Conservation (phyloP, 2,888 invertebrate species). For the Abscondita cerata region DNA sequence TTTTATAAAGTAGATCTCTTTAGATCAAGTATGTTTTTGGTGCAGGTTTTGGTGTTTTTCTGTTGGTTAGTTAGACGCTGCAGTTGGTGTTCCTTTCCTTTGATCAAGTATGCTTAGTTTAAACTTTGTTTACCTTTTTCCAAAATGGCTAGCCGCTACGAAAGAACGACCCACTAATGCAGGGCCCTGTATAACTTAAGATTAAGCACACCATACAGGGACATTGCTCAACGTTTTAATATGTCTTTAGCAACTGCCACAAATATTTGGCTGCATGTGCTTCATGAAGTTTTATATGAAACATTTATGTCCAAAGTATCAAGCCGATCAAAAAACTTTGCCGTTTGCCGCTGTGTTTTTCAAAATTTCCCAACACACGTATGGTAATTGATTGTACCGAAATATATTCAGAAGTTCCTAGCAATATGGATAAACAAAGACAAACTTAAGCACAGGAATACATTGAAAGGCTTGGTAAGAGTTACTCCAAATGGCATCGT, state of each 20-base stretch:
- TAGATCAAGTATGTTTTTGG: too few relatives aligned
- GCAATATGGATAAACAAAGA: constrained; percentile 11
- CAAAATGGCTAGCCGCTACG: too few relatives aligned
- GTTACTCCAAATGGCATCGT: constrained; percentile 45
- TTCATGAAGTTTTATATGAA: neutral
- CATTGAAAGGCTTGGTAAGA: constrained; percentile 39
- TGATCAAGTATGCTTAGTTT: too few relatives aligned
- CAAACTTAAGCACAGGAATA: constrained; percentile 12
- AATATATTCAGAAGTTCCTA: constrained; percentile 4
- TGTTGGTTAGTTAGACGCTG: too few relatives aligned
- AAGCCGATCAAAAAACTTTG: constrained; percentile 22
- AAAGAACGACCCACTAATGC: too few relatives aligned
- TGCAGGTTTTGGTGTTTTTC: too few relatives aligned
- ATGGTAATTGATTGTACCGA: constrained; percentile 32
- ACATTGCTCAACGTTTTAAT: neutral
- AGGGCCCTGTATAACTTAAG: neutral
- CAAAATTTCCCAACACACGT: constrained; percentile 18
- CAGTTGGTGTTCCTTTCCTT: too few relatives aligned
- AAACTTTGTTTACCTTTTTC: too few relatives aligned
- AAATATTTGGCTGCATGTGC: neutral
- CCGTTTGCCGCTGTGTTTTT: constrained; percentile 19
- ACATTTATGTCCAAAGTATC: constrained; percentile 14
- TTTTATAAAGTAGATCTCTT: too few relatives aligned
- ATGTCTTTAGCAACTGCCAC: neutral
- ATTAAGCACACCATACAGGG: neutral